A percentile compares a stretch with the other conserved stretches of the same genome.
phyloP scores from a whole-genome alignment of 1,140 invertebrate species.

The Penaeus indicus region DNA sequence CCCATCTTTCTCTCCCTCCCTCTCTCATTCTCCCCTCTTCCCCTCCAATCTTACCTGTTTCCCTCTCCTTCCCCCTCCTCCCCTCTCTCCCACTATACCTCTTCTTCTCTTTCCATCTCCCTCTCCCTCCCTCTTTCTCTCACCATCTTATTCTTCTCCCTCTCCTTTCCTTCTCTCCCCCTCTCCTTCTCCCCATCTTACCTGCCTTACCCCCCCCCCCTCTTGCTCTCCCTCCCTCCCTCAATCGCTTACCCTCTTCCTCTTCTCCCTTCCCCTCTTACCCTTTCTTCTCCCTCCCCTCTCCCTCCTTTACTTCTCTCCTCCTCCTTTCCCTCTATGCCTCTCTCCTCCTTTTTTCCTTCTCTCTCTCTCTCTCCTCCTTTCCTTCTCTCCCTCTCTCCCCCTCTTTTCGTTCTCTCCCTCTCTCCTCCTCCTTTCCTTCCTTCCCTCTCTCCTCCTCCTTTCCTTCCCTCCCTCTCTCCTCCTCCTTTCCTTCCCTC shows the following conservation, averaged over 20 bases:
- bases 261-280: background rate
- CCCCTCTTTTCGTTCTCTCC: too few species aligned
- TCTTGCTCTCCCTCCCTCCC: background rate
- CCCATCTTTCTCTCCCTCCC: background rate
- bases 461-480: too few species aligned
- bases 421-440: too few species aligned
- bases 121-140: background rate
- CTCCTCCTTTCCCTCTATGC: background rate
- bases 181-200: background rate
- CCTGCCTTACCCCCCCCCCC: background rate
- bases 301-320: background rate
- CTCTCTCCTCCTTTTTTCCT: too few species aligned
- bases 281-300: background rate
- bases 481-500: too few species aligned
- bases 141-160: background rate
- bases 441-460: too few species aligned
- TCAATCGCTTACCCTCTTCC: background rate
- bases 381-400: too few species aligned
- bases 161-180: background rate
- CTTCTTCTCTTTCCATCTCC: background rate
- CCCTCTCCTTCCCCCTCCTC: background rate
- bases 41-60: too few species aligned
- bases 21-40: background rate
- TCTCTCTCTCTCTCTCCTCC: too few species aligned
- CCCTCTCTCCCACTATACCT: background rate